Base-by-base conservation (phyloP, 2,797 vertebrate genomes). In the Echiichthys vipera region DNA sequence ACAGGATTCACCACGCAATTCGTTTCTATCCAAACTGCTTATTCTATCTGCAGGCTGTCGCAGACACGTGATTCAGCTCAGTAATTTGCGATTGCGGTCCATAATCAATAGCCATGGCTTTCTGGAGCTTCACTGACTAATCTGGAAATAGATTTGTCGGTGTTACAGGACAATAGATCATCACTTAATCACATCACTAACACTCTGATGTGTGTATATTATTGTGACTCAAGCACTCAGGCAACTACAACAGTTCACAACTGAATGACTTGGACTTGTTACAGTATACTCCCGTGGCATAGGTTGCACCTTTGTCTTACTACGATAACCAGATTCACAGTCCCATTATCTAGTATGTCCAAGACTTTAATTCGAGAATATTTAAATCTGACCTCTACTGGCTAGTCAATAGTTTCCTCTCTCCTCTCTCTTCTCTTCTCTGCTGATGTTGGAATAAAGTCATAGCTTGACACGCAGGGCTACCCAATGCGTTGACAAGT, bases 11-110 rank as follows among this genome's bases (percentile, higher is more conserved):
- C 85, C 88, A 56, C 83, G 84, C 65, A 55, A 80, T 80, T 89
- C 65, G 71, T 88, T 88, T 88, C 78, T 84, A 84, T 86, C 88
- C 83, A 86, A 86, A 89, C 77, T 84, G 80, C 82, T 82, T 84
- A 81, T 85, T 83, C 69, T 86, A 71, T 82, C 73, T 78, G 74
- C 87, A 85, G 80, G 65, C 88, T 85, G 49, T 67, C 18, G 63
- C 74, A 86, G 83, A 82, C 85, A 85, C 81, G 80, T 71, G 73
- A 87, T 84, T 85, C 74, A 75, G 65, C 80, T 86, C 9, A 12
- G 80, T 78, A 78, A 86, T 87, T 84, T 91, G 85, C 84, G 78
- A 88, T 83, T 85, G 83, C 65, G 84, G 82, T 80, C 74, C 77
- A 64, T 88, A 77, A 89, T 91, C 80, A 83, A 88, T 90, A 83